These are phyloP conservation scores for Ceratothoa steindachneri DNA, from an alignment of 2,888 invertebrate species.

Conservation along the genomic window DNA sequence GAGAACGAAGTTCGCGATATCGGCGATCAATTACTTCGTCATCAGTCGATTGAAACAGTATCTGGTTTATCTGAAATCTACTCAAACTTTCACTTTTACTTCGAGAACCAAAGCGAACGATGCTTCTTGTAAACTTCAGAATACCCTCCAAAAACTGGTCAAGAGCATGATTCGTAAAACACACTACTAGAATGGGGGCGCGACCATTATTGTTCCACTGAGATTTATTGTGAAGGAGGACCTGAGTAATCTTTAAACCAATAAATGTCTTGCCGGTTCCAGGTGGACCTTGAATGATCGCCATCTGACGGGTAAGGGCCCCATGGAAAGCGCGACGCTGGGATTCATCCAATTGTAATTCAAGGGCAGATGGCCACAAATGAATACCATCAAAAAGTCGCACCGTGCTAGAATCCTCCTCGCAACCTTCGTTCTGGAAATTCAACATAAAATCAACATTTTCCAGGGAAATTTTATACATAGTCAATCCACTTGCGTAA, in stretches of 20 bases:
- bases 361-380: constrained; percentile 22
- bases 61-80: constrained; percentile 25
- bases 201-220: constrained; percentile 12
- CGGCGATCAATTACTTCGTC: neutral
- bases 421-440: neutral
- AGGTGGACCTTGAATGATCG: constrained; percentile 69
- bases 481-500: neutral
- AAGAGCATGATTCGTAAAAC: constrained; percentile 80
- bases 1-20: neutral
- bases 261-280: constrained; percentile 61
- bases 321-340: constrained; percentile 66
- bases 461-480: neutral
- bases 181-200: constrained; percentile 68
- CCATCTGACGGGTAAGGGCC: constrained; percentile 68
- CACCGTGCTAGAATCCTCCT: neutral
- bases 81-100: constrained; percentile 61
- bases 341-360: constrained; percentile 57
- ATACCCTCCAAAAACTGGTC: constrained; percentile 72
- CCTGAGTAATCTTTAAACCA: constrained; percentile 69
- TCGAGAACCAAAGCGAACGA: constrained; percentile 68
- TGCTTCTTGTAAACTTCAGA: constrained; percentile 56
- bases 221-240: constrained; percentile 61
- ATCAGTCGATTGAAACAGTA: neutral
- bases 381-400: neutral
- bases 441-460: neutral